phyloP scores from a whole-genome alignment of 2,113 vertebrate genomes.

The Platanista minor region DNA sequence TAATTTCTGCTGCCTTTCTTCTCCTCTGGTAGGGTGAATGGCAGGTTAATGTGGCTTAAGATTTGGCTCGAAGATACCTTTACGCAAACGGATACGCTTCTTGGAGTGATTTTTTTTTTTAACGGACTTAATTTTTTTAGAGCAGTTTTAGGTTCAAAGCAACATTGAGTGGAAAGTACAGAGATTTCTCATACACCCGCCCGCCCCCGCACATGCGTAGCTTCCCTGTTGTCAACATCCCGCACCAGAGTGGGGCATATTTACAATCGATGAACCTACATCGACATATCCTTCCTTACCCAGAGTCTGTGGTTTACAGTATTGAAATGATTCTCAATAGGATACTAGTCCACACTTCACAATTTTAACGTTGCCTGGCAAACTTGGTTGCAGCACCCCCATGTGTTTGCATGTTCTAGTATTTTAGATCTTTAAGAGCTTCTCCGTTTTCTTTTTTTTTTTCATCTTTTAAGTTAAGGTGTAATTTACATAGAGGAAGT shows the following conservation, averaged over 20 bases:
- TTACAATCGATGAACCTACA: not conserved
- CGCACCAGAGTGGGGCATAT: not conserved
- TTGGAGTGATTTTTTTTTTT: not conserved
- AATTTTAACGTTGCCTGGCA: not conserved
- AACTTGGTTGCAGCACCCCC: not conserved
- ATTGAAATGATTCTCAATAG: not conserved
- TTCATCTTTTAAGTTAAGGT: not conserved
- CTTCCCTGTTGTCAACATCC: not conserved
- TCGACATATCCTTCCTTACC: too few relatives aligned
- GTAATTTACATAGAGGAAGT: not conserved
- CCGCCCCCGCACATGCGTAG: accelerated
- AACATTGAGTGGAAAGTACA: not conserved
- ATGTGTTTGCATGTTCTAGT: not conserved
- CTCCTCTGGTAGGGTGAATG: too few relatives aligned
- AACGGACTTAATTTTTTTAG: not conserved
- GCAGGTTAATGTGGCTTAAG: not conserved
- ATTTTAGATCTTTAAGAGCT: not conserved
- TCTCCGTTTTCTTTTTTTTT: not conserved
- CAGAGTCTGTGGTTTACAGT: not conserved
- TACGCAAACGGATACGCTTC: not conserved
- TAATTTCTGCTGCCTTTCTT: not conserved
- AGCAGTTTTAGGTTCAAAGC: not conserved
- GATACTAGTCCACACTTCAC: not conserved
- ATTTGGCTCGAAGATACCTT: not conserved
- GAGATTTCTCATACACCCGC: not conserved